A percentile compares a stretch with the other conserved stretches of the same genome.
Evolutionary conservation across 1,140 invertebrate genomes (phyloP).

Genomic region (Himalopsyche phryganea): DNA sequence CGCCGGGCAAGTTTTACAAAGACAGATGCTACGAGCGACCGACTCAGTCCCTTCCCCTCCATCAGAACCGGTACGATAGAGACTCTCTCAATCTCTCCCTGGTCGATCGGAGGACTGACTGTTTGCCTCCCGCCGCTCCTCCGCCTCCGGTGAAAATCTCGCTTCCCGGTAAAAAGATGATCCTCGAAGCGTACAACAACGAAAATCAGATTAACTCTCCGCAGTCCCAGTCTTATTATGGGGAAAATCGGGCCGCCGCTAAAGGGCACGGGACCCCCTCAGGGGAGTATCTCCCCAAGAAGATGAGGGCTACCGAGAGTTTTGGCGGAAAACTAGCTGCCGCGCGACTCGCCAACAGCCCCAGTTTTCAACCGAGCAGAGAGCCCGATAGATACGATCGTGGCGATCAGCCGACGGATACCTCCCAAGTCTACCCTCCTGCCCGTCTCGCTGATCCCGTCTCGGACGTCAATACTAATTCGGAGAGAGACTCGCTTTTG

Average conservation of each 20-base stretch:
- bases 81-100: too few relatives aligned
- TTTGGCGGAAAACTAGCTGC: slow-evolving; percentile 44
- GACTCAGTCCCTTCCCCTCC: not conserved
- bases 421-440: slow-evolving; percentile 4
- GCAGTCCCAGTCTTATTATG: slow-evolving; percentile 25
- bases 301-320: slow-evolving; percentile 51
- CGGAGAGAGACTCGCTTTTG: slow-evolving; percentile 38
- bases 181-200: slow-evolving; percentile 50
- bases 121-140: slow-evolving; percentile 34
- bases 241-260: slow-evolving; percentile 8
- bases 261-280: not conserved
- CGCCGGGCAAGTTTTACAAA: not conserved
- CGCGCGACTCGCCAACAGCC: slow-evolving; percentile 24
- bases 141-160: slow-evolving; percentile 37
- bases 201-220: slow-evolving; percentile 41
- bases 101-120: slow-evolving; percentile 11
- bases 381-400: slow-evolving; percentile 20
- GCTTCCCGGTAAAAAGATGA: slow-evolving; percentile 51
- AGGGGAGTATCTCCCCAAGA: slow-evolving; percentile 48
- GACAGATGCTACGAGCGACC: slow-evolving; percentile 22
- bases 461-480: slow-evolving; percentile 29
- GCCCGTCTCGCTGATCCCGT: slow-evolving; percentile 14
- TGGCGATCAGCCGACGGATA: not conserved
- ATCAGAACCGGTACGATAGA: too few relatives aligned
- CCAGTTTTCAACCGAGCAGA: slow-evolving; percentile 15